Evolutionary conservation across 2,113 vertebrate genomes (phyloP), one percentile per base, ranked within the genome.

Genomic region (Trematocara zebra): DNA sequence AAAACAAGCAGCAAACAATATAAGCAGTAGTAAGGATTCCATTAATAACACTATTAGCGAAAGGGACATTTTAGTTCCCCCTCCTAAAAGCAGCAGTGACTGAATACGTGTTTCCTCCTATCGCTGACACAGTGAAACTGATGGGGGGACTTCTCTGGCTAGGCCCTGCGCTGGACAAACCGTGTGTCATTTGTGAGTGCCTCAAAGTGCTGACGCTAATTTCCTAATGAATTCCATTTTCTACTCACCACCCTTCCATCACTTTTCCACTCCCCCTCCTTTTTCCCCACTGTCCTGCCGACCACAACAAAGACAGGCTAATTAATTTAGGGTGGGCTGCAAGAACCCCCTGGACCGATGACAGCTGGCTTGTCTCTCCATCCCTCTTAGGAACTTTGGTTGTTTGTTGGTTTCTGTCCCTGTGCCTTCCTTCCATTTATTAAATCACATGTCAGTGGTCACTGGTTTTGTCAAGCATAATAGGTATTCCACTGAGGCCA

Each of bases 141-240:
- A 95, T 57, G 64, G 40, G 52, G 72, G 8, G 84, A 85, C 84
- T 85, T 87, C 79, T 92, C 88, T 67, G 91, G 88, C 95, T 4
- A 69, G 61, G 37, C 88, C 86, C 17, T 85, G 93, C 78, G 85
- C 92, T 88, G 80, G 94, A 94, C 95, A 96, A 97, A 96, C 93
- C 94, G 94, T 95, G 82, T 91, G 89, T 94, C 91, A 92, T 91
- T 89, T 91, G 86, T 87, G 93, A 97, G 97, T 96, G 93, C 88
- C 91, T 96, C 93, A 92, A 93, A 97, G 94, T 97, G 93, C 95
- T 96, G 95, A 96, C 95, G 96, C 96, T 97, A 97, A 97, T 97
- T 97, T 97, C 87, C 96, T 96, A 97, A 97, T 97, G 96, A 97
- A 97, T 97, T 97, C 94, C 91, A 96, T 97, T 97, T 97, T 96